Conservation (phyloP, 2,797 vertebrate genomes). For the Hemitrygon akajei region DNA sequence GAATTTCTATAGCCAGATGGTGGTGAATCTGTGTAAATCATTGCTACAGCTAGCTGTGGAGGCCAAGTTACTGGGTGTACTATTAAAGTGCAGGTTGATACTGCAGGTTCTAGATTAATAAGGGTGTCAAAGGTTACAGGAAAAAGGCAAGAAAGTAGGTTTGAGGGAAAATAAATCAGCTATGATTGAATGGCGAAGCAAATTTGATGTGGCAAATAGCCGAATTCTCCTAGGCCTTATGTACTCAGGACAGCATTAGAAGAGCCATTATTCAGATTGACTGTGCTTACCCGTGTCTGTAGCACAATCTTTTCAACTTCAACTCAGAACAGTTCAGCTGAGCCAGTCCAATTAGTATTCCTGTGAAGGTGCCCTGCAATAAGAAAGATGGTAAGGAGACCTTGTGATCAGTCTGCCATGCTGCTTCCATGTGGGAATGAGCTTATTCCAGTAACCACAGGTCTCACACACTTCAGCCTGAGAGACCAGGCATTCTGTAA, state of each 20-base stretch:
- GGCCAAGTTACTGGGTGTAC: no score
- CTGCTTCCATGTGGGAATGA: not conserved
- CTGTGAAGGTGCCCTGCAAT: conserved; percentile 85
- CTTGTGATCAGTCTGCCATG: not conserved
- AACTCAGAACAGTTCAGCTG: conserved; percentile 94
- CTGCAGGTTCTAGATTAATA: no score
- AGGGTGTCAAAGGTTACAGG: no score
- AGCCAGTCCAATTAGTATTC: conserved; percentile 89
- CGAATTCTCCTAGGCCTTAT: no score
- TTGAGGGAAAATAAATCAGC: no score
- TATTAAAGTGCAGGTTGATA: no score
- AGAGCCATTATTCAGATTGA: not conserved
- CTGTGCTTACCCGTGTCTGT: conserved; percentile 78
- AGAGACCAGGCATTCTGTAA: not conserved
- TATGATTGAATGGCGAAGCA: no score
- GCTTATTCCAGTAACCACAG: not conserved
- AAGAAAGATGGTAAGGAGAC: not conserved
- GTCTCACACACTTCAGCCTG: not conserved
- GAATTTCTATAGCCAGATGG: no score
- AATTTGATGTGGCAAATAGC: no score
- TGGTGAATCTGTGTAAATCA: no score
- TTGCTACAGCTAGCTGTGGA: no score
- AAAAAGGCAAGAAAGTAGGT: no score
- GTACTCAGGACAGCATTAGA: not conserved
- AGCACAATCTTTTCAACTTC: conserved; percentile 85